A percentile compares a stretch with the other conserved stretches of the same genome.
phyloP scores from a whole-genome alignment of 2,113 vertebrate genomes.

The Ochotona curzoniae region DNA sequence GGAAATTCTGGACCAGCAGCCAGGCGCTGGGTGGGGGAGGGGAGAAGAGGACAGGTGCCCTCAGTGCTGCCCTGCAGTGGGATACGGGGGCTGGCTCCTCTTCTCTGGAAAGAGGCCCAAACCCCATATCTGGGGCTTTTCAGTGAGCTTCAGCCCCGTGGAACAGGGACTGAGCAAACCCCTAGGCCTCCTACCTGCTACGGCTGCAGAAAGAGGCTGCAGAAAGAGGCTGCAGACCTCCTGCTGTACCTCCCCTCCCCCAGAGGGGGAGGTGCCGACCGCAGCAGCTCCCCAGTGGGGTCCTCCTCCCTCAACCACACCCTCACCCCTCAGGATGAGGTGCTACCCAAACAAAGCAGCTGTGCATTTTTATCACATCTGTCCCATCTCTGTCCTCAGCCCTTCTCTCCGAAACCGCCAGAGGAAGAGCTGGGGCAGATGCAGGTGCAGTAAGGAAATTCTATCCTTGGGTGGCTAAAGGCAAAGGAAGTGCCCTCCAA shows the following conservation, averaged over 20 bases:
- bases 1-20: not conserved
- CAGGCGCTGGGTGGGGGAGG: not conserved
- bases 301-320: not conserved
- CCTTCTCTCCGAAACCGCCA: not conserved
- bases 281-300: not conserved
- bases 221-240: not conserved
- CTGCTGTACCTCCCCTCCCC: not conserved
- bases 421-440: not conserved
- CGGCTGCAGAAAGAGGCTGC: not conserved
- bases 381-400: not conserved
- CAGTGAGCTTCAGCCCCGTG: not conserved
- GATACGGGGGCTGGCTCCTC: not conserved
- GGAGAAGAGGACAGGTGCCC: not conserved
- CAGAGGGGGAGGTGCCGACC: not conserved
- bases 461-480: not conserved
- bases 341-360: not conserved
- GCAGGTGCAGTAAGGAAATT: not conserved
- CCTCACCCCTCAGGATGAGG: accelerated
- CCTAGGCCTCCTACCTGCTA: not conserved
- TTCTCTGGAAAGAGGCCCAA: not conserved
- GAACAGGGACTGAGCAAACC: not conserved
- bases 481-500: not conserved
- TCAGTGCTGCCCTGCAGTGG: not conserved
- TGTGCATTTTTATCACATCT: not conserved
- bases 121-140: not conserved